These are phyloP conservation scores for Strigamia crassipes DNA, from an alignment of 2,888 invertebrate genomes.

Conservation along the genomic window DNA sequence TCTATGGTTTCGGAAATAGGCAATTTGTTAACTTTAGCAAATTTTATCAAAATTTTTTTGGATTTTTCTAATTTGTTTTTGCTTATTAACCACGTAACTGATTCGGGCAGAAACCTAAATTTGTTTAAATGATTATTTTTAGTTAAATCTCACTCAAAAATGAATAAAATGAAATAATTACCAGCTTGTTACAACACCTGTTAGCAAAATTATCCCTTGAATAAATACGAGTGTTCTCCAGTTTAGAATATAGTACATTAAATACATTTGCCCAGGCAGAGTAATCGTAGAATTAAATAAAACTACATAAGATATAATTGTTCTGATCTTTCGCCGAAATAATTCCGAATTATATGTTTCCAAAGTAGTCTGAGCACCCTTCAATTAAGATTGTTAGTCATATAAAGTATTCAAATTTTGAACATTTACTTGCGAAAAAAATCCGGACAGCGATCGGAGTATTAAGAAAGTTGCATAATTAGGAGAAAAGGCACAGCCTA, in stretches of 20 bases:
- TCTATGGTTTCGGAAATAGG: neutral
- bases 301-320: neutral
- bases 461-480: neutral
- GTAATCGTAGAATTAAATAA: neutral
- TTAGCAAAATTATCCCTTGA: neutral
- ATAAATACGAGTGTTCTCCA: neutral
- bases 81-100: conserved; percentile 3
- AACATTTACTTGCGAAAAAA: neutral
- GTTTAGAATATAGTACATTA: neutral
- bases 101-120: conserved; percentile 8
- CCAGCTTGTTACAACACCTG: neutral
- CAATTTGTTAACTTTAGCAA: neutral
- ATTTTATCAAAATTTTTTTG: neutral
- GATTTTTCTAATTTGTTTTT: neutral
- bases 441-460: neutral
- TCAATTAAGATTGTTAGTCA: neutral
- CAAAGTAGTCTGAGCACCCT: neutral
- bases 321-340: neutral
- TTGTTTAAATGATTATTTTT: neutral
- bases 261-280: neutral
- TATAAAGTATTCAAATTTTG: neutral
- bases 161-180: neutral
- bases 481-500: neutral
- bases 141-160: neutral
- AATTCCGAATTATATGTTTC: conserved; percentile 1